phyloP scores from a whole-genome alignment of 2,888 invertebrate genomes.

The Napeogenes sylphis region DNA sequence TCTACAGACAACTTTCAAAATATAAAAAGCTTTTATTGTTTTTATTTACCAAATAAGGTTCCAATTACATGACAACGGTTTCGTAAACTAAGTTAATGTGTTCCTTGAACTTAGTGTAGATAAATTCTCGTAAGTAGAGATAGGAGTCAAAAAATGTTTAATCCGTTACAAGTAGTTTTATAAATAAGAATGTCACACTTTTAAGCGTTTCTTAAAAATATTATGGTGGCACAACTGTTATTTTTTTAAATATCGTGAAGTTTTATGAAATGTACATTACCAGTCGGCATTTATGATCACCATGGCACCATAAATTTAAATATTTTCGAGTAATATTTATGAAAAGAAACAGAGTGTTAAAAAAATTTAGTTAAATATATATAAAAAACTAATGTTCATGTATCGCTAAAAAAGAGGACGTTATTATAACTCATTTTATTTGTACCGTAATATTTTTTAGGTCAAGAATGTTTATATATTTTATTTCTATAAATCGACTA shows the following conservation, averaged over 20 bases:
- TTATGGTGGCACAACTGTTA: slow-evolving; percentile 27
- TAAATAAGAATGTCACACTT: slow-evolving; percentile 22
- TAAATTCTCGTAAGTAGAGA: slow-evolving; percentile 2
- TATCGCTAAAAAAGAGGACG: too few relatives aligned
- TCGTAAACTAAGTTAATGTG: neutral
- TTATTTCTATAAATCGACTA: too few relatives aligned
- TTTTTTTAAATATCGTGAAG: slow-evolving; percentile 21
- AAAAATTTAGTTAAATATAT: too few relatives aligned
- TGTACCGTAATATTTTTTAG: too few relatives aligned
- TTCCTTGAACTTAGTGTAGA: slow-evolving; percentile 17
- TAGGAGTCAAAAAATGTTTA: slow-evolving; percentile 18
- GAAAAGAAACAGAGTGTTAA: too few relatives aligned
- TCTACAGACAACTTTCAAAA: too few relatives aligned
- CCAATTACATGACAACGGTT: neutral
- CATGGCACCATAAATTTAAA: neutral
- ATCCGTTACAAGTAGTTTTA: slow-evolving; percentile 19
- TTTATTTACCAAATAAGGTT: slow-evolving; percentile 1
- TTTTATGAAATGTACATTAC: slow-evolving; percentile 23
- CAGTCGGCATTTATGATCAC: slow-evolving; percentile 15
- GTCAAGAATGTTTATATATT: too few relatives aligned
- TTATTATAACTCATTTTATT: too few relatives aligned
- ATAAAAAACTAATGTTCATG: too few relatives aligned
- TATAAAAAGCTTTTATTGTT: neutral
- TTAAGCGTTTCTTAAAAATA: slow-evolving; percentile 21
- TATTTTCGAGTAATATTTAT: too few relatives aligned